Conservation (phyloP, 37 sponge, comb jelly and placozoan species). For the Cladorhizidae sp. region DNA sequence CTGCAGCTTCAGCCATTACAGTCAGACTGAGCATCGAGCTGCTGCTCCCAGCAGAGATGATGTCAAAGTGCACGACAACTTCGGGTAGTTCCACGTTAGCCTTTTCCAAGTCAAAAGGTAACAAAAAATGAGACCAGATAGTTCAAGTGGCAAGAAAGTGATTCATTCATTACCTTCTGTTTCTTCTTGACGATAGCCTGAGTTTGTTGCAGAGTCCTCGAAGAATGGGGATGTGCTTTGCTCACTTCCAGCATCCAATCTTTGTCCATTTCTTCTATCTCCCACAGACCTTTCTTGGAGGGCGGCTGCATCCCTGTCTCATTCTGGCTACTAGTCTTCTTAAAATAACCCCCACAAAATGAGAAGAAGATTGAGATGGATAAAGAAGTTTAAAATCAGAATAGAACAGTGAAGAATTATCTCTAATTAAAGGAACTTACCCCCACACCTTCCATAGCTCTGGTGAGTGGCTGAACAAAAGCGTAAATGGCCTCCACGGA, state of each 20-base stretch:
- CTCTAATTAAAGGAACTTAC: neutral
- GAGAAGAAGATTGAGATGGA: no score
- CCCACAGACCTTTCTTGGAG: neutral
- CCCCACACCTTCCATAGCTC: neutral
- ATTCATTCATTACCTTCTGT: neutral
- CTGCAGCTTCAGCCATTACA: neutral
- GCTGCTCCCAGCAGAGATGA: slow-evolving; percentile 30
- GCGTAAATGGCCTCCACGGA: slow-evolving; percentile 1
- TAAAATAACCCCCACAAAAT: no score
- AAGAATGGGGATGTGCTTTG: neutral
- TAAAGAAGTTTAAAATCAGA: no score
- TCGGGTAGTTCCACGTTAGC: slow-evolving; percentile 10
- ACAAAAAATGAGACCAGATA: neutral
- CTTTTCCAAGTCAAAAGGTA: neutral
- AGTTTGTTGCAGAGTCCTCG: neutral
- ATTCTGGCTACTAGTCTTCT: neutral
- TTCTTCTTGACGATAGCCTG: neutral
- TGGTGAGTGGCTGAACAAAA: neutral
- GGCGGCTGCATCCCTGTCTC: neutral
- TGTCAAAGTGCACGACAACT: slow-evolving; percentile 18
- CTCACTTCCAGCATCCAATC: neutral
- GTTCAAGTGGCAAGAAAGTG: neutral
- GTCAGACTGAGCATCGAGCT: slow-evolving; percentile 15
- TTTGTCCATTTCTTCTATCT: neutral
- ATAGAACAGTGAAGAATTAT: neutral